These are phyloP conservation scores for Oasisia sp. DNA, from an alignment of 2,888 invertebrate species.

Conservation along the genomic window DNA sequence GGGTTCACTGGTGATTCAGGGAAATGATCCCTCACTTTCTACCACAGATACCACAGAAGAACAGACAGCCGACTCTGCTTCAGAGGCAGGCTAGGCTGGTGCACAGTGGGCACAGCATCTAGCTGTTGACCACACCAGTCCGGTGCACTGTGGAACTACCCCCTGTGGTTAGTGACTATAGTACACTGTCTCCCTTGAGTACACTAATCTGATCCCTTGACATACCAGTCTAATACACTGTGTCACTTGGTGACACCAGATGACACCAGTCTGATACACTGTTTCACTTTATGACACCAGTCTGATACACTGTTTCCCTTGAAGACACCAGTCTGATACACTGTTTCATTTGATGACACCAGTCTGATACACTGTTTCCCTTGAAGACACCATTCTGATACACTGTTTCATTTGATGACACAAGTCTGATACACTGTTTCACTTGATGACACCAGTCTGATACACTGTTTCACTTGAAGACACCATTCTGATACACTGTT, in stretches of 20 bases:
- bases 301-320: background rate
- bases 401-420: background rate
- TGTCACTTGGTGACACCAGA: background rate
- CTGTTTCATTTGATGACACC: background rate
- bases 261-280: no score
- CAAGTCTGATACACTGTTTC: background rate
- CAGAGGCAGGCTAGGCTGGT: background rate
- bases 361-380: background rate
- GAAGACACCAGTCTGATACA: background rate
- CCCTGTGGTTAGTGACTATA: background rate
- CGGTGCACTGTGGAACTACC: background rate
- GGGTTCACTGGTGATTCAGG: background rate
- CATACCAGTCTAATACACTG: background rate
- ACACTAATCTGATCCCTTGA: background rate
- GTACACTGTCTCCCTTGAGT: background rate
- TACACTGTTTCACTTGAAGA: background rate
- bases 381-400: background rate
- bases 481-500: background rate
- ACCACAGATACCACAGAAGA: background rate
- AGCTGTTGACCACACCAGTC: background rate
- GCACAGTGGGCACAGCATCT: background rate
- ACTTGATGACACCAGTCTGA: background rate
- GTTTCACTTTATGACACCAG: background rate
- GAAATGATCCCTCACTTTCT: background rate
- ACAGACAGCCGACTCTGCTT: background rate